Conservation (phyloP, 2,797 vertebrate genomes). For the Chaenodraco wilsoni region DNA sequence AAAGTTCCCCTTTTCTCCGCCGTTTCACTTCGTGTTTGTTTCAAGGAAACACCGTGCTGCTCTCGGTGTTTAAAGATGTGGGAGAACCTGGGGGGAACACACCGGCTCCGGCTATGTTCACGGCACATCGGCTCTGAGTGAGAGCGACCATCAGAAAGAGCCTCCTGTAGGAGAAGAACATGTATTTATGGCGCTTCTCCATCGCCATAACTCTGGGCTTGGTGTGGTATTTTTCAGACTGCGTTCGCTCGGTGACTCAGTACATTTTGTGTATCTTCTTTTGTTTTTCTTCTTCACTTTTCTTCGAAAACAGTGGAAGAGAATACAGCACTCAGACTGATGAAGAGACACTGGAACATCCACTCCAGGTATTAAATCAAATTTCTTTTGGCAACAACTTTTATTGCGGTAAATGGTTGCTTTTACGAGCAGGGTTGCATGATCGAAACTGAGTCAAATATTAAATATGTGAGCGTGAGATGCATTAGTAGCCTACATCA, state of each 20-base stretch:
- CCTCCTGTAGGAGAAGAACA: constrained; percentile 45
- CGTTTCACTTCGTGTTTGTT: not conserved
- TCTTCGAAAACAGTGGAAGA: constrained; percentile 26
- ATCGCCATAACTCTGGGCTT: constrained; percentile 66
- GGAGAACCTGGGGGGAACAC: not conserved
- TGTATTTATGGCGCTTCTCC: constrained; percentile 70
- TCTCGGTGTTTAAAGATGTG: constrained; percentile 28
- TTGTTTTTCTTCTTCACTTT: constrained; percentile 45
- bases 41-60: not conserved
- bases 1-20: constrained; percentile 50
- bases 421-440: not conserved
- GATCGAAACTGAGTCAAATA: not conserved
- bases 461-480: not conserved
- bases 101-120: not conserved
- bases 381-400: not conserved
- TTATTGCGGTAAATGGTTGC: not conserved
- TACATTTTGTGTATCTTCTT: constrained; percentile 61
- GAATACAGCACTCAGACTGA: constrained; percentile 82
- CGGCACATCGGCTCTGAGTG: not conserved
- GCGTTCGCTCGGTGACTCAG: constrained; percentile 58
- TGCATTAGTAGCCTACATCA: not conserved
- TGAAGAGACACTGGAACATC: constrained; percentile 25
- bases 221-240: constrained; percentile 78
- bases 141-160: not conserved
- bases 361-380: constrained; percentile 57